Base-by-base conservation (phyloP, 1,140 invertebrate genomes). In the Alviniconcha marisindica region DNA sequence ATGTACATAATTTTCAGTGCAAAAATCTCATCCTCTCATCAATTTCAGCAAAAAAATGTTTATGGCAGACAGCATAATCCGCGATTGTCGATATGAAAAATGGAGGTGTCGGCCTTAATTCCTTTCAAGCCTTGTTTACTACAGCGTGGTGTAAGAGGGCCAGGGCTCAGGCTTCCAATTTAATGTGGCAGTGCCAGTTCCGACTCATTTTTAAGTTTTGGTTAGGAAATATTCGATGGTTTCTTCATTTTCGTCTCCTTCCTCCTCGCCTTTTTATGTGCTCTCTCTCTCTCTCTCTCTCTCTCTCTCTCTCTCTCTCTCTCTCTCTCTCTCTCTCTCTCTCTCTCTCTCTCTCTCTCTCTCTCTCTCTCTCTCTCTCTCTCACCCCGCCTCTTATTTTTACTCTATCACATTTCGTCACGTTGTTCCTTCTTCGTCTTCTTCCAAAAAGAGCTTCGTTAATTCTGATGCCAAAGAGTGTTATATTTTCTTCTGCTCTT, bases 91-190 rank as follows among this genome's bases (percentile, higher is more conserved):
- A 71, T 71, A 71, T 71, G 69, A 71, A 71, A 71, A 71, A 71
- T 71, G 36, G 24, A 71, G 69, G 36, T 71, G 69, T 33, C 69
- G 40, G 14, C 15, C 36, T 12, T 71, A 71, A 71, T 71, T 71
- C 69, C 69, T 40, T 71, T 71, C 69, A 71, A 71, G 69, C 69
- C 69, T 71, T 71, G 69, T 71, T 71, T 71, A 71, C 36, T 71
- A 18, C 69, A 28, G 69, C 18, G 69, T 24, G 69, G 33, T 71
- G 33, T 18, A 71, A 21, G 36, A 71, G 24, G 10, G 14, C 2
- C 69, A 71, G 24, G 31, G 15, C 15, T 38, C 5, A 21, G 36
- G 69, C 5, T 71, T 71, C 38, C 24, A 38, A 40, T 71, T 33
- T 71, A 71, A 71, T 71, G 69, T 71, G 69, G 36, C 63, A 10